phyloP scores from a whole-genome alignment of 2,888 invertebrate species.

The Azorinus chamasolen region DNA sequence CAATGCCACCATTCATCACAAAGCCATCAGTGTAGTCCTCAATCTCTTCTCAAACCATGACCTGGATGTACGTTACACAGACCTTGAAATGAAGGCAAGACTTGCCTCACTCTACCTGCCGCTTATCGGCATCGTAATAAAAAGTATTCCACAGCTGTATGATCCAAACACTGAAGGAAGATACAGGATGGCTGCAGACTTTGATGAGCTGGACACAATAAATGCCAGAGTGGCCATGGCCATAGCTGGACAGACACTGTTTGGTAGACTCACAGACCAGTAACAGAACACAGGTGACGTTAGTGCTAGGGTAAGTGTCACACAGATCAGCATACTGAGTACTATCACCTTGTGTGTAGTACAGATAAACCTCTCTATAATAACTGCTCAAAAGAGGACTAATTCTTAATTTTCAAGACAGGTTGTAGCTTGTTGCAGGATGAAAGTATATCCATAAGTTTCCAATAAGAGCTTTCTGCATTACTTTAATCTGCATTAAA shows the following conservation, averaged over 20 bases:
- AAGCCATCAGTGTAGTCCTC: slow-evolving; percentile 94
- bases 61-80: slow-evolving; percentile 93
- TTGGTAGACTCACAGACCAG: slow-evolving; percentile 69
- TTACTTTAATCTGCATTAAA: not conserved
- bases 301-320: slow-evolving; percentile 49
- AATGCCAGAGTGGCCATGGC: slow-evolving; percentile 91
- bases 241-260: slow-evolving; percentile 89
- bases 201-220: slow-evolving; percentile 86
- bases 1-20: slow-evolving; percentile 90
- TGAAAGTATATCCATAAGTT: too few species aligned
- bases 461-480: too few species aligned
- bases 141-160: slow-evolving; percentile 92
- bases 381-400: too few species aligned
- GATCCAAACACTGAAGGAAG: slow-evolving; percentile 87
- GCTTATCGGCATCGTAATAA: slow-evolving; percentile 86
- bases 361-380: too few species aligned
- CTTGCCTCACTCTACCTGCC: slow-evolving; percentile 97
- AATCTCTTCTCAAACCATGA: slow-evolving; percentile 96
- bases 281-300: slow-evolving; percentile 50
- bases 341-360: too few species aligned
- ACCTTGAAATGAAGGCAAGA: slow-evolving; percentile 89
- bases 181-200: slow-evolving; percentile 67
- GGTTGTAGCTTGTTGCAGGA: too few species aligned
- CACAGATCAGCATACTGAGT: too few species aligned
- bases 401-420: too few species aligned